These are phyloP conservation scores for Belgica antarctica DNA, from an alignment of 2,888 invertebrate genomes.

Conservation along the genomic window DNA sequence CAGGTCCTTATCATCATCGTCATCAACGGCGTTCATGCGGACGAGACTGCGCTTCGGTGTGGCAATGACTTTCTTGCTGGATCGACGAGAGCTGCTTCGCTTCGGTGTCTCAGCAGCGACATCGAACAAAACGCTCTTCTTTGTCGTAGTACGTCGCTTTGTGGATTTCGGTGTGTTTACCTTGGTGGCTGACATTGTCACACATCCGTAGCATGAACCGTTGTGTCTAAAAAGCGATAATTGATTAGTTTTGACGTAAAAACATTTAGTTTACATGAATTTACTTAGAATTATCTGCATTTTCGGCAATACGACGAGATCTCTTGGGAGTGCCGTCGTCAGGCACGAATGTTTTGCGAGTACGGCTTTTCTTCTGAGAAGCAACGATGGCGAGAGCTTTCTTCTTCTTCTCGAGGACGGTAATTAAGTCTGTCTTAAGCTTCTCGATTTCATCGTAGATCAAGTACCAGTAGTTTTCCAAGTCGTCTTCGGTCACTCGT, in stretches of 20 bases:
- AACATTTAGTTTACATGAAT: background rate
- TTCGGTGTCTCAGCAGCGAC: background rate
- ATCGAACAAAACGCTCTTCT: constrained; percentile 17
- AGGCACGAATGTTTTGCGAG: background rate
- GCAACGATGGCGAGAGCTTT: background rate
- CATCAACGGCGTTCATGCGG: background rate
- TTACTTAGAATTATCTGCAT: constrained; percentile 10
- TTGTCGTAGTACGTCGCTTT: constrained; percentile 10
- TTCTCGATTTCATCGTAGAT: constrained; percentile 15
- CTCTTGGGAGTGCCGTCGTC: background rate
- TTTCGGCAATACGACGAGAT: constrained; percentile 15
- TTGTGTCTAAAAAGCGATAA: constrained; percentile 1
- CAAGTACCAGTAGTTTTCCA: constrained; percentile 33
- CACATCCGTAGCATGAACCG: constrained; percentile 20
- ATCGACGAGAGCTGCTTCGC: background rate
- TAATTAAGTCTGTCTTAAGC: background rate
- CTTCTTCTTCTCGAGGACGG: background rate
- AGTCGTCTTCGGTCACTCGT: background rate
- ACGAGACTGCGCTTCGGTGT: background rate
- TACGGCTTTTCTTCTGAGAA: constrained; percentile 3
- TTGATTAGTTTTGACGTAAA: background rate
- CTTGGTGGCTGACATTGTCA: background rate
- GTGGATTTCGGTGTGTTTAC: constrained; percentile 12
- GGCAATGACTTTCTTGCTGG: background rate
- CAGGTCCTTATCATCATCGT: background rate